These are phyloP conservation scores for Todiramphus saurophagus DNA, from an alignment of 2,113 vertebrate species.

Conservation along the genomic window DNA sequence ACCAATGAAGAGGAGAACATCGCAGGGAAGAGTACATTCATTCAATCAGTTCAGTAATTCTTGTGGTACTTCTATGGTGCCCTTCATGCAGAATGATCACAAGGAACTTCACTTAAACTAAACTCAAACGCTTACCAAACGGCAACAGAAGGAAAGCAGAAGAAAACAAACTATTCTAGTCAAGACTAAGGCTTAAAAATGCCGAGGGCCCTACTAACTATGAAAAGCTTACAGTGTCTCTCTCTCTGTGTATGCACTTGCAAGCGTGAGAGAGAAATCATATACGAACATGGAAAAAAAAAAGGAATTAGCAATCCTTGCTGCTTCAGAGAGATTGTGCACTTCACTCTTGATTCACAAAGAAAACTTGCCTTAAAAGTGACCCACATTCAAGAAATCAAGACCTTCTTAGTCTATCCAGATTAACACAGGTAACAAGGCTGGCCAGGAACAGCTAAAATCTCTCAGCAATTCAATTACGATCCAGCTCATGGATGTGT, in stretches of 20 bases:
- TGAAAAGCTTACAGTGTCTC: constrained; percentile 54
- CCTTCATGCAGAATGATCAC: constrained; percentile 54
- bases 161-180: constrained; percentile 69
- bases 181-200: constrained; percentile 61
- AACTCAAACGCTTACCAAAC: constrained; percentile 21
- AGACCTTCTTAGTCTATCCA: constrained; percentile 7
- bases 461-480: background rate
- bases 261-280: background rate
- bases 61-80: background rate
- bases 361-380: constrained; percentile 33
- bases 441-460: background rate
- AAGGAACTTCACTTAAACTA: constrained; percentile 56
- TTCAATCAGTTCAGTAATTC: constrained; percentile 47
- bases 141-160: constrained; percentile 61
- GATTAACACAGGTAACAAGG: constrained; percentile 48
- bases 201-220: constrained; percentile 58
- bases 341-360: constrained; percentile 43
- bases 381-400: background rate
- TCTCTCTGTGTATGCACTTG: background rate
- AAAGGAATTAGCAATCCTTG: constrained; percentile 60
- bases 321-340: constrained; percentile 51
- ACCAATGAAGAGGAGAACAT: background rate
- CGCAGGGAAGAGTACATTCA: background rate
- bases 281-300: background rate
- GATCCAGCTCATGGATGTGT: background rate